Base-by-base conservation (phyloP, 2,797 vertebrate species). In the Lagorchestes hirsutus region DNA sequence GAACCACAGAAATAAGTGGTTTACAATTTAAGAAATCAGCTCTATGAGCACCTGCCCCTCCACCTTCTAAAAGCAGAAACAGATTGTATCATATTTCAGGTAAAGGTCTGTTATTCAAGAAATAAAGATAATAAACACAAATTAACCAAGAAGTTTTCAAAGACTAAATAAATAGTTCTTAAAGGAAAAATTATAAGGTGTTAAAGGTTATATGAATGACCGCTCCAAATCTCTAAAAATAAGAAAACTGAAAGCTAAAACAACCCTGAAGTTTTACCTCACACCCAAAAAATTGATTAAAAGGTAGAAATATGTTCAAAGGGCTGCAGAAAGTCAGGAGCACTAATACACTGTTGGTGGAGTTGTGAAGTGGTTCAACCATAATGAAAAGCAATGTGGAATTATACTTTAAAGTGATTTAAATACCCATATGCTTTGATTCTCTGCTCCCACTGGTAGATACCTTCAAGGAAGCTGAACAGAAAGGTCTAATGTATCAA, bases 11-110 rank as follows among this genome's bases (percentile, higher is more conserved):
- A 82, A 13, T 46, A 46, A 24, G n/a, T 57, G 24, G 56, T 27
- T 57, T 57, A 57, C 22, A 57, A 27, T 57, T 57, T 57, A 57
- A 8, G 56, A 57, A 57, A 57, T 57, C 24, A 58, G 74, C 5
- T 46, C 54, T 82, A 55, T 55, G 50, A 1, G 62, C 52, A 55
- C n/a, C 54, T 67, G 55, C 27, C 93, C 95, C 67, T 58, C 55
- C 57, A 55, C 27, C 54, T 56, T 57, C 93, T 90, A 94, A 91
- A 95, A 93, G 92, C 27, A 58, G 55, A 93, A 54, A 55, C n/a
- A 40, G 10, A 46, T 3, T 82, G 67, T 82, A 87, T 27, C 40
- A 87, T 27, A 87, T 50, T 8, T 82, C 67, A 24, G n/a, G n/a
- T 46, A 82, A 82, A 8, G 4, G 67, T 46, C 74, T 46, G n/a